Evolutionary conservation across 2,113 vertebrate species (phyloP).

Genomic region (Aramus guarauna): DNA sequence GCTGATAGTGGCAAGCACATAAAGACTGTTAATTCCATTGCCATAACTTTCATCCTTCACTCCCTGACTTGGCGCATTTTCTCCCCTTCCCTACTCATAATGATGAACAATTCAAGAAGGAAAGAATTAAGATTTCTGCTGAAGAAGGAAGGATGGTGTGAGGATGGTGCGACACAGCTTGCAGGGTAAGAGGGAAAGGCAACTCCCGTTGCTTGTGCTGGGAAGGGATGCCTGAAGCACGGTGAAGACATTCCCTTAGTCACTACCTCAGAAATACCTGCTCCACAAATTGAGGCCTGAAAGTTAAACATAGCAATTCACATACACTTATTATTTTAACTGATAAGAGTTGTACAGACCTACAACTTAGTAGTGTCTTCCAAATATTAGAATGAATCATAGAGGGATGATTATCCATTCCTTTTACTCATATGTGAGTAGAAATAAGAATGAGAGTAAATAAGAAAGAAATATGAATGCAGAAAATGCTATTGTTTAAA

Average conservation of each 20-base stretch:
- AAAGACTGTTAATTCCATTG: not conserved
- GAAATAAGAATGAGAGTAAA: not conserved
- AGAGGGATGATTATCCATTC: not conserved
- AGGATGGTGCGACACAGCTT: not conserved
- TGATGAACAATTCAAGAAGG: not conserved
- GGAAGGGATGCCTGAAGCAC: not conserved
- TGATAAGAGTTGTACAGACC: not conserved
- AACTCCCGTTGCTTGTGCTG: not conserved
- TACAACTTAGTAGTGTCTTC: not conserved
- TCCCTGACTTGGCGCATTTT: not conserved
- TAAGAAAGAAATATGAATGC: not conserved
- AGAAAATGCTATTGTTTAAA: not conserved
- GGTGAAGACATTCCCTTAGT: not conserved
- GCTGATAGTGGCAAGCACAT: not conserved
- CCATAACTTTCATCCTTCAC: not conserved
- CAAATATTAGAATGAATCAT: not conserved
- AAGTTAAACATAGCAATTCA: not conserved
- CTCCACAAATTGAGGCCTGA: not conserved
- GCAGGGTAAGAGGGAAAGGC: not conserved
- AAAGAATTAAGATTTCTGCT: not conserved
- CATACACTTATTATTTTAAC: not conserved
- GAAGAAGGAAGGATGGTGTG: not conserved
- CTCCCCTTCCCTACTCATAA: not conserved
- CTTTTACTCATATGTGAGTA: not conserved
- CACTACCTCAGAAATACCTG: not conserved